Evolutionary conservation across 2,888 invertebrate species (phyloP).

Genomic region (Drosophila birchii): DNA sequence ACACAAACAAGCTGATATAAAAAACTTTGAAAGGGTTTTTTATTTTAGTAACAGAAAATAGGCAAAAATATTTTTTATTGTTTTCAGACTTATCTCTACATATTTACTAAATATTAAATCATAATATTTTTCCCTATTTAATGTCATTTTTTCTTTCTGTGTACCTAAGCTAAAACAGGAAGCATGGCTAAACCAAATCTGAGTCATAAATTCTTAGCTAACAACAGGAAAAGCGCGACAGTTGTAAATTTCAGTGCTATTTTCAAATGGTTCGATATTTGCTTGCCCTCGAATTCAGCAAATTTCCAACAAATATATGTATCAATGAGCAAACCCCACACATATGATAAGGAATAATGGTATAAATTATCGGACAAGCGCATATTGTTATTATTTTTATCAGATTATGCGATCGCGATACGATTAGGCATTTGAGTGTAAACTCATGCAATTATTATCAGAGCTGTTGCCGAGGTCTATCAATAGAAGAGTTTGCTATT

Average conservation of each 20-base stretch:
- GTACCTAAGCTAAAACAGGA: background rate
- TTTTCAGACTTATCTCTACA: too few species aligned
- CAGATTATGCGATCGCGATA: conserved; percentile 55
- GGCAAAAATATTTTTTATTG: too few species aligned
- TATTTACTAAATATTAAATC: too few species aligned
- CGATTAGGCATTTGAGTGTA: conserved; percentile 26
- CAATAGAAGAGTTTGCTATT: conserved; percentile 30
- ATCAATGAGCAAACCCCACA: conserved; percentile 33
- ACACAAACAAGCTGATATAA: too few species aligned
- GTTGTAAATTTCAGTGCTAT: conserved; percentile 17
- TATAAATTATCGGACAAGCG: conserved; percentile 59
- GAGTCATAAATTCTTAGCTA: conserved; percentile 22
- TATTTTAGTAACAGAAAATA: too few species aligned
- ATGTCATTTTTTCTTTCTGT: background rate
- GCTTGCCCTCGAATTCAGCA: background rate
- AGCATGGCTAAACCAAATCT: conserved; percentile 1
- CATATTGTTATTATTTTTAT: conserved; percentile 51
- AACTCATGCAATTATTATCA: conserved; percentile 33
- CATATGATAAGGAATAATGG: conserved; percentile 50
- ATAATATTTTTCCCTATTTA: too few species aligned
- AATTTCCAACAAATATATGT: conserved; percentile 1
- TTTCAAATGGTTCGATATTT: conserved; percentile 8
- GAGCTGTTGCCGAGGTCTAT: conserved; percentile 48
- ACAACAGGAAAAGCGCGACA: conserved; percentile 8
- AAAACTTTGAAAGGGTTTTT: too few species aligned